These are phyloP conservation scores for Drosophila falleni DNA, from an alignment of 2,888 invertebrate species.

Conservation along the genomic window DNA sequence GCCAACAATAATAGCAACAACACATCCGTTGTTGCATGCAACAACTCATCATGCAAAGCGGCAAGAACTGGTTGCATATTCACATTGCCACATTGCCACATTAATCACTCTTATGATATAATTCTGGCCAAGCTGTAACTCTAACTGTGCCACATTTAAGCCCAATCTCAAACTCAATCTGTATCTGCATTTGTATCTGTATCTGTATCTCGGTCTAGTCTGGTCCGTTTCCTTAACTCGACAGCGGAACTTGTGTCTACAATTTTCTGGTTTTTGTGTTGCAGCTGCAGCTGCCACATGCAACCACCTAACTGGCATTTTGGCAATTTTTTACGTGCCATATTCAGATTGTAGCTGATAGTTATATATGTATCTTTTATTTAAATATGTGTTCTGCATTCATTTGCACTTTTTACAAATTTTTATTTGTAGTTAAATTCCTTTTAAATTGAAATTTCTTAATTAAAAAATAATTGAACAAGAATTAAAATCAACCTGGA, in stretches of 20 bases:
- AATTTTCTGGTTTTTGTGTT: conserved; percentile 48
- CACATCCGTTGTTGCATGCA: conserved; percentile 60
- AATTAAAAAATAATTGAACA: not conserved
- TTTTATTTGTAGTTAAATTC: not conserved
- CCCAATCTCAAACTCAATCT: conserved; percentile 40
- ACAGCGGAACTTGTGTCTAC: conserved; percentile 42
- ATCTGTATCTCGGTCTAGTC: conserved; percentile 12
- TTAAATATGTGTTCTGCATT: not conserved
- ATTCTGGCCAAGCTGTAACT: conserved; percentile 56
- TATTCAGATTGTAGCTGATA: conserved; percentile 10
- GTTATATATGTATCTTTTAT: not conserved
- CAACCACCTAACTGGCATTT: conserved; percentile 23
- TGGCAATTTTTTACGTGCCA: conserved; percentile 7
- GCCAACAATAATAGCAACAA: conserved; percentile 23
- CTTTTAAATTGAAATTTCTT: not conserved
- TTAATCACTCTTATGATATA: conserved; percentile 66
- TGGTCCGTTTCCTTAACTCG: conserved; percentile 42
- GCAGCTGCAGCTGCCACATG: conserved; percentile 56
- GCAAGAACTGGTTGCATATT: conserved; percentile 35
- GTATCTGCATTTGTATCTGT: not conserved
- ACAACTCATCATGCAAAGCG: conserved; percentile 52
- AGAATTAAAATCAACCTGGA: not conserved
- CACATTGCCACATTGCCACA: conserved; percentile 40
- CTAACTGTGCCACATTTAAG: conserved; percentile 48
- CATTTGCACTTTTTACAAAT: not conserved